These are phyloP conservation scores for Apeltes quadracus DNA, from an alignment of 2,113 vertebrate genomes.

Conservation along the genomic window DNA sequence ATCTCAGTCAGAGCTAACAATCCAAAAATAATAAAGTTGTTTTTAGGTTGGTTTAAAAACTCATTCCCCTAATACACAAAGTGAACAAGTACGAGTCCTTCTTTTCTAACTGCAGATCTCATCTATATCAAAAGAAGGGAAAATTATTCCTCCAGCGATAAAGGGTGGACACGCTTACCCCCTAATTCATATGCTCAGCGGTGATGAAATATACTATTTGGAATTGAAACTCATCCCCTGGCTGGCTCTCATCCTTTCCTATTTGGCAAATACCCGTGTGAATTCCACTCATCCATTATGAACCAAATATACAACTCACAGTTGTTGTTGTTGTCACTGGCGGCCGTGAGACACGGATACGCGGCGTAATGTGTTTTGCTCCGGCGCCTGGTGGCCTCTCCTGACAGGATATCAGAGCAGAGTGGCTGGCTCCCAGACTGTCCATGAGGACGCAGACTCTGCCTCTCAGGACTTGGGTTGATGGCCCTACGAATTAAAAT, in stretches of 20 bases:
- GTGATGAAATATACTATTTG: constrained; percentile 70
- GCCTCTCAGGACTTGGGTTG: constrained; percentile 42
- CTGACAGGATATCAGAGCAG: constrained; percentile 59
- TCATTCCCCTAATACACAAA: constrained; percentile 6
- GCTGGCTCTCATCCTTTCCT: constrained; percentile 33
- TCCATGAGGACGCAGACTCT: constrained; percentile 49
- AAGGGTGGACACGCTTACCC: constrained; percentile 41
- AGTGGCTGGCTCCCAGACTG: constrained; percentile 44
- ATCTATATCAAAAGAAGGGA: constrained; percentile 49
- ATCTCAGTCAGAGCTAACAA: neutral
- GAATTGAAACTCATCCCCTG: constrained; percentile 63
- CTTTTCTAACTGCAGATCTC: constrained; percentile 21
- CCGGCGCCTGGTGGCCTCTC: constrained; percentile 36
- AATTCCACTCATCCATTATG: constrained; percentile 53
- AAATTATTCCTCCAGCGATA: constrained; percentile 39
- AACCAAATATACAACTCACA: constrained; percentile 47
- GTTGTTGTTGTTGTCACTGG: constrained; percentile 35
- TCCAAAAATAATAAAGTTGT: constrained; percentile 5
- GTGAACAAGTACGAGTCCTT: constrained; percentile 9
- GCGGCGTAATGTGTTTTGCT: constrained; percentile 67
- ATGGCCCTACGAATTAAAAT: constrained; percentile 49
- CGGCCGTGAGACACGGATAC: constrained; percentile 56
- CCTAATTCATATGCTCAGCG: constrained; percentile 55
- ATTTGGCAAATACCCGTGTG: constrained; percentile 25
- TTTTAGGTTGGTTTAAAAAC: constrained; percentile 17